Base-by-base conservation (phyloP, 2,888 invertebrate species). In the Chloroclysta siterata region DNA sequence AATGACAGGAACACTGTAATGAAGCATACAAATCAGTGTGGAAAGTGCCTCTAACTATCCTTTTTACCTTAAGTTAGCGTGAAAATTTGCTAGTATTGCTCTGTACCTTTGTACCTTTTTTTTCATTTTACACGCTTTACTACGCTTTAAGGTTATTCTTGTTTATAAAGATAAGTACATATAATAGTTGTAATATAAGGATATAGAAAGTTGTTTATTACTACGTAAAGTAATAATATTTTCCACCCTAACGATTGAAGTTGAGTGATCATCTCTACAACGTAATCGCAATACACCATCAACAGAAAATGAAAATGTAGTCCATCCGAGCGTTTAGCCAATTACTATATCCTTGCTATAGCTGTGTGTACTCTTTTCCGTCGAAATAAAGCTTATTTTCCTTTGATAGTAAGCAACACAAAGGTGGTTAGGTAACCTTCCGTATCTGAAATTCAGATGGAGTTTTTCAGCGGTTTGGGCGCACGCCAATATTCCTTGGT, bases 371-470 rank as follows among this genome's bases (percentile, higher is more conserved):
- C 58, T 47, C 42, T 62, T 51, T 47, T 14, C 10, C 0, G 1
- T 47, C 33, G 42, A n/a, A 41, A 55, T 52, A 65, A 52, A 55
- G 55, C 64, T 59, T 61, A 67, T 72, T 62, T 74, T 62, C 59
- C 41, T 61, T 57, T 44, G 57, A 58, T 41, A 14, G 33, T 48
- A 15, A 50, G 33, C 29, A 17, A 53, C 47, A 48, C 62, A 50
- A 68, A 72, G 71, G 69, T 72, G 71, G 82, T 83, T 81, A 71
- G 73, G 80, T 80, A 76, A 78, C 75, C 77, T 79, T 75, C 73
- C 76, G 59, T 69, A 86, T 86, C 84, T 84, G 83, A 86, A 87
- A 79, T 87, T 87, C 84, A 83, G 82, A 85, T 86, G 78, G 75
- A 78, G 78, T 81, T 84, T 86, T 81, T 82, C 76, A 76, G 77